phyloP scores from a whole-genome alignment of 2,888 invertebrate species.

The Pollenia griseotomentosa region DNA sequence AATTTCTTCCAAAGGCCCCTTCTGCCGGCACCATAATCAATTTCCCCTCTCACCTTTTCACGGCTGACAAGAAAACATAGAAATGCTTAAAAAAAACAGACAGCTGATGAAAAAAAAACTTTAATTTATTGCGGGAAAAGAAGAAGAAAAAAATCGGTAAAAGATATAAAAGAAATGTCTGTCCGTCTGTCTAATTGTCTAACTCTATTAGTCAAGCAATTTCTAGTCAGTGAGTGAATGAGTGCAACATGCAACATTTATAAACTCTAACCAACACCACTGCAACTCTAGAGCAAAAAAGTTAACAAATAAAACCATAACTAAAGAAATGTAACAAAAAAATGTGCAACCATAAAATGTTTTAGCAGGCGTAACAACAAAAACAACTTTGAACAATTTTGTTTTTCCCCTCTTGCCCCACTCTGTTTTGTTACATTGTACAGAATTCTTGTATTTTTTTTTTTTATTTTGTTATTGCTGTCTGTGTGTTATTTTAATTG shows the following conservation, averaged over 20 bases:
- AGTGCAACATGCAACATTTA: conserved; percentile 53
- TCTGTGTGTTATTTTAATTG: conserved; percentile 43
- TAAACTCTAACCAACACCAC: not conserved
- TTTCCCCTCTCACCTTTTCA: not conserved
- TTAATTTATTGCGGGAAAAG: conserved; percentile 6
- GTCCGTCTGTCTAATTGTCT: conserved; percentile 7
- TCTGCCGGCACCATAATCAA: not conserved
- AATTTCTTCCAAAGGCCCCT: not conserved
- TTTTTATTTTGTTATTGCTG: not conserved
- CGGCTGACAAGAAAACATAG: conserved; percentile 48
- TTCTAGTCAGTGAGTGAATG: conserved; percentile 49
- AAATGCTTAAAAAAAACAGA: conserved; percentile 57
- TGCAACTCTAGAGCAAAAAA: too few relatives aligned
- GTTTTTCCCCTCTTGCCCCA: not conserved
- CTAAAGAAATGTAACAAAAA: not conserved
- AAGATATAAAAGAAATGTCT: conserved; percentile 29
- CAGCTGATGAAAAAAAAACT: conserved; percentile 7
- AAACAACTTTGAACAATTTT: conserved; percentile 19
- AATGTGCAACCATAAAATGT: conserved; percentile 42
- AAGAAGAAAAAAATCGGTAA: conserved; percentile 2
- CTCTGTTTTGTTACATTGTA: conserved; percentile 17
- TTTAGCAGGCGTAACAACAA: conserved; percentile 42
- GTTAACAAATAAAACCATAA: too few relatives aligned
- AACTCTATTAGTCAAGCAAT: conserved; percentile 56
- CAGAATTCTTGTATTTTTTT: not conserved